Percentiles rank a stretch among this genome's conserved stretches.
These are phyloP conservation scores for Xylota sylvarum DNA, from an alignment of 2,888 invertebrate species.

Conservation along the genomic window DNA sequence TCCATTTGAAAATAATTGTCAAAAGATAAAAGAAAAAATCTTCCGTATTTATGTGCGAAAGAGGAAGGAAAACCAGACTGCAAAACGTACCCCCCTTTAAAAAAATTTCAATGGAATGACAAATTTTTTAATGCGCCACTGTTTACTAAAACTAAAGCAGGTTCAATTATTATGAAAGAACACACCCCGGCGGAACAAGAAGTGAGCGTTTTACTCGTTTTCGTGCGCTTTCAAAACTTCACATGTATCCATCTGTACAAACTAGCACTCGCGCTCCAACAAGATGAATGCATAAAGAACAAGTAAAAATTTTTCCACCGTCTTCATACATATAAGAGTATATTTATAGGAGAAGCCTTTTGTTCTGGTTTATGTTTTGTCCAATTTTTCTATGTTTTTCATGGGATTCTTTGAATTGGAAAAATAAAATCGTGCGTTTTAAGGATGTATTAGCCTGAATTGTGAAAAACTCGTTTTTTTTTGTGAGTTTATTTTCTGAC, in stretches of 20 bases:
- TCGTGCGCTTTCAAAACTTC: neutral
- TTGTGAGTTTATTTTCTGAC: neutral
- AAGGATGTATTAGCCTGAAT: neutral
- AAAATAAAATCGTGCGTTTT: slow-evolving; percentile 4
- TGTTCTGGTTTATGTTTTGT: slow-evolving; percentile 11
- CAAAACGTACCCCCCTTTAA: neutral
- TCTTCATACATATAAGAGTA: neutral
- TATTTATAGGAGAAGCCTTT: neutral
- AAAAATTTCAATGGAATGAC: neutral
- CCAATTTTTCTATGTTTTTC: neutral
- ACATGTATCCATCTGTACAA: slow-evolving; percentile 5
- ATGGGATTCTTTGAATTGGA: neutral
- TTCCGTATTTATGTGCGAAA: neutral
- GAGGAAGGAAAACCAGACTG: neutral
- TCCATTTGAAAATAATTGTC: slow-evolving; percentile 11
- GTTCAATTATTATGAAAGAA: neutral
- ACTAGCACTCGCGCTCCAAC: neutral
- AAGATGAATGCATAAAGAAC: neutral
- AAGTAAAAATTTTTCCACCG: neutral
- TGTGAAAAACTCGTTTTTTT: neutral
- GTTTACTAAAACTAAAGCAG: slow-evolving; percentile 6
- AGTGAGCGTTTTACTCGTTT: slow-evolving; percentile 8
- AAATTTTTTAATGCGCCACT: neutral
- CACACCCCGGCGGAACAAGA: neutral
- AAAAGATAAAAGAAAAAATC: neutral